A percentile compares a stretch with the other conserved stretches of the same genome.
Conservation (phyloP, 2,888 invertebrate species). For the Ernsta delagoae region DNA sequence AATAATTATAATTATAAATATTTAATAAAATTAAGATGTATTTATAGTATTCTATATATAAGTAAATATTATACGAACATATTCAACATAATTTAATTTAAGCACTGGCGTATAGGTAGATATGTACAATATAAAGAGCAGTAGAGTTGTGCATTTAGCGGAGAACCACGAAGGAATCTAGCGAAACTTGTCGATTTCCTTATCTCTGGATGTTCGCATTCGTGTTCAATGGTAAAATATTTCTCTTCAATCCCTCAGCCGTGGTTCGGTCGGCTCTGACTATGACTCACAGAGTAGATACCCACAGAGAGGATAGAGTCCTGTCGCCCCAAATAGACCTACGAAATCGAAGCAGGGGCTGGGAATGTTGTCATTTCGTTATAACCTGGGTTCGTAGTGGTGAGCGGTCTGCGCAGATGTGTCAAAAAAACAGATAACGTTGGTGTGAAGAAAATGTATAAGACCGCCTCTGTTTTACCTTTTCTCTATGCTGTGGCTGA, state of each 20-base stretch:
- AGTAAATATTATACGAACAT: too few relatives aligned
- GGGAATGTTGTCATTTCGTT: not conserved
- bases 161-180: slow-evolving; percentile 44
- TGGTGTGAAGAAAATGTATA: not conserved
- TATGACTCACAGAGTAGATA: slow-evolving; percentile 56
- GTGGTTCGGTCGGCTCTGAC: slow-evolving; percentile 59
- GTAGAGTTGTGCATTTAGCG: slow-evolving; percentile 35
- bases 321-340: not conserved
- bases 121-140: too few relatives aligned
- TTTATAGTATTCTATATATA: too few relatives aligned
- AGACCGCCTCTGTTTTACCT: not conserved
- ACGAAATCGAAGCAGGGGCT: not conserved
- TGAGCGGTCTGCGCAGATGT: too few relatives aligned
- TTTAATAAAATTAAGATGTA: too few relatives aligned
- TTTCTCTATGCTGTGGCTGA: slow-evolving; percentile 53
- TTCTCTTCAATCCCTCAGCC: slow-evolving; percentile 61
- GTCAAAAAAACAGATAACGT: too few relatives aligned
- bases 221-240: slow-evolving; percentile 68
- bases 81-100: too few relatives aligned
- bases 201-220: slow-evolving; percentile 70
- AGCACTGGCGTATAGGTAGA: too few relatives aligned
- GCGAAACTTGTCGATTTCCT: slow-evolving; percentile 62
- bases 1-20: too few relatives aligned
- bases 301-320: not conserved
- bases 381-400: too few relatives aligned